Percentiles rank a stretch among this genome's conserved stretches.
Conservation (phyloP, 2,888 invertebrate genomes). For the Pristionchus mayeri region DNA sequence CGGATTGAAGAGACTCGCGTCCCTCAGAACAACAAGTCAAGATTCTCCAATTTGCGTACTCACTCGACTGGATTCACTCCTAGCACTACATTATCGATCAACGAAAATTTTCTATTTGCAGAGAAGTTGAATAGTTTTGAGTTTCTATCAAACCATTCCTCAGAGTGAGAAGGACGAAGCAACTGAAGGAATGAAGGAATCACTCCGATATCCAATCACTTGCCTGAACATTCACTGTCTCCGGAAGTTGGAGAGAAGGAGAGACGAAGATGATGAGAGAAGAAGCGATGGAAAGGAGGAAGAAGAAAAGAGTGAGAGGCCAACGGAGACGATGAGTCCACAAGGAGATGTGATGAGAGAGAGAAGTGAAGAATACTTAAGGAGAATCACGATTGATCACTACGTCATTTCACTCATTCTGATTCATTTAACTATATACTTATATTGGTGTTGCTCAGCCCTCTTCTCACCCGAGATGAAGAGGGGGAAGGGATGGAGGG, state of each 20-base stretch:
- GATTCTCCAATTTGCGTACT: too few species aligned
- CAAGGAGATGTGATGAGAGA: not conserved
- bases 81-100: constrained; percentile 9
- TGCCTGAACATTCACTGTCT: constrained; percentile 45
- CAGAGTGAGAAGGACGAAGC: constrained; percentile 22
- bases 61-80: constrained; percentile 46
- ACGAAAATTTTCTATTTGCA: constrained; percentile 13
- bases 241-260: constrained; percentile 22
- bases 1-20: constrained; percentile 44
- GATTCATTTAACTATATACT: too few species aligned
- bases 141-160: constrained; percentile 46
- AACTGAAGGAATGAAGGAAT: not conserved
- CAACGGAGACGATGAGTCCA: constrained; percentile 18
- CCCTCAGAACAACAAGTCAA: not conserved
- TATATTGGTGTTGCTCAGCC: too few species aligned
- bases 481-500: constrained; percentile 13
- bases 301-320: constrained; percentile 2
- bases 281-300: not conserved
- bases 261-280: constrained; percentile 10
- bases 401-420: too few species aligned
- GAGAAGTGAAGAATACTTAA: constrained; percentile 11
- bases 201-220: not conserved
- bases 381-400: too few species aligned
- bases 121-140: constrained; percentile 41
- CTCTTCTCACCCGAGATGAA: constrained; percentile 4